phyloP scores from a whole-genome alignment of 2,113 vertebrate species.

The Dendrocopos noguchii region DNA sequence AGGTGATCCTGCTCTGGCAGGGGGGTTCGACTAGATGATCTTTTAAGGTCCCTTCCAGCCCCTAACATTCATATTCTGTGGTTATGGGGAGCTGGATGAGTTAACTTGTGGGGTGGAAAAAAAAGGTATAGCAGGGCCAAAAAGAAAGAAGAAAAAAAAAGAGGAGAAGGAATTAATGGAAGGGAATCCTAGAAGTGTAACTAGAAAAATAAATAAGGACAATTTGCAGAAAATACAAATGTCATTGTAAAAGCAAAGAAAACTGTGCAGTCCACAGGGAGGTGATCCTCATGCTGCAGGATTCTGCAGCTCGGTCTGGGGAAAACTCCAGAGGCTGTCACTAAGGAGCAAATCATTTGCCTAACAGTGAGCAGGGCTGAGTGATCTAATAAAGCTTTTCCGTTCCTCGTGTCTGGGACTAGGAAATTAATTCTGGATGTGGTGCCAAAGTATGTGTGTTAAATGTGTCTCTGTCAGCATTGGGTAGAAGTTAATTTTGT shows the following conservation, averaged over 20 bases:
- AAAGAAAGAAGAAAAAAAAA: not conserved
- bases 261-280: not conserved
- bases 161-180: not conserved
- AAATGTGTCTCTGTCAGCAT: constrained; percentile 39
- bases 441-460: not conserved
- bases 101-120: not conserved
- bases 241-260: not conserved
- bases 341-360: constrained; percentile 36
- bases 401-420: not conserved
- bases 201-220: not conserved
- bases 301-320: not conserved
- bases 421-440: constrained; percentile 39
- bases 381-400: constrained; percentile 54
- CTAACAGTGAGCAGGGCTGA: constrained; percentile 49
- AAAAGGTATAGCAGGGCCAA: not conserved
- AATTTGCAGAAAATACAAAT: not conserved
- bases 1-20: no score
- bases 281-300: not conserved
- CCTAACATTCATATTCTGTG: no score
- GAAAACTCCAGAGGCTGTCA: constrained; percentile 43
- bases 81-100: not conserved
- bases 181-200: not conserved
- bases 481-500: constrained; percentile 37
- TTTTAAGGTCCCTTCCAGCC: no score
- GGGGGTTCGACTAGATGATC: no score